Base-by-base conservation (phyloP, 2,113 vertebrate species). In the Megaceryle torquata region DNA sequence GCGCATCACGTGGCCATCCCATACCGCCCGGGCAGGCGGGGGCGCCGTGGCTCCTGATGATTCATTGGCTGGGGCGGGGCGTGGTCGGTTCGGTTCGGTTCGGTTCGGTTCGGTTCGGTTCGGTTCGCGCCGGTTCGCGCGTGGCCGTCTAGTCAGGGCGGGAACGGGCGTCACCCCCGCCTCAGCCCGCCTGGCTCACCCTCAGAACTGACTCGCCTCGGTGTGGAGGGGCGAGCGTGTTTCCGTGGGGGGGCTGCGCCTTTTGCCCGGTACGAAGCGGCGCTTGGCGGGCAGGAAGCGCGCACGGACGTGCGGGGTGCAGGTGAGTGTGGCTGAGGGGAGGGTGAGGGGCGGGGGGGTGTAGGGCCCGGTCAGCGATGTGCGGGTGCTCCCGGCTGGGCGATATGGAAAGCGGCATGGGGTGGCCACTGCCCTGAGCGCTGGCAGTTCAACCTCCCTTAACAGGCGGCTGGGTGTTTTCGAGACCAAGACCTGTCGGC, bases 371-470 rank as follows among this genome's bases (percentile, higher is more conserved):
- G 28, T 28, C 28, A 35, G 21, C 16, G 20, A 26, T 25, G 37
- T 3, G 44, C 2, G 13, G 31, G 19, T 37, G 54, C 5, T 44
- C 16, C 17, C 13, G 53, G 35, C n/a, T 4, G 86, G 37, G 59
- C n/a, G 56, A 33, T 2, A 15, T 5, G 61, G 60, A 7, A 7
- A 61, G 44, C 12, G 44, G 16, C 24, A 41, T 6, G 28, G 11
- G 18, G 17, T 39, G 19, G n/a, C 35, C 22, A 43, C 18, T 72
- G 37, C 44, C 39, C 39, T 24, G 1, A 3, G 53, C 9, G 15
- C 25, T 13, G 0, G 41, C 8, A 24, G 51, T 25, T 75, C 35
- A 39, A 19, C 29, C 18, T 0, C 63, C 15, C 2, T 1, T 51
- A 43, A 18, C 50, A 18, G 61, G 64, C 76, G 81, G 35, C 44